Percentiles rank a stretch among this genome's conserved stretches.
phyloP scores from a whole-genome alignment of 2,888 invertebrate species.

The Acronicta aceris region DNA sequence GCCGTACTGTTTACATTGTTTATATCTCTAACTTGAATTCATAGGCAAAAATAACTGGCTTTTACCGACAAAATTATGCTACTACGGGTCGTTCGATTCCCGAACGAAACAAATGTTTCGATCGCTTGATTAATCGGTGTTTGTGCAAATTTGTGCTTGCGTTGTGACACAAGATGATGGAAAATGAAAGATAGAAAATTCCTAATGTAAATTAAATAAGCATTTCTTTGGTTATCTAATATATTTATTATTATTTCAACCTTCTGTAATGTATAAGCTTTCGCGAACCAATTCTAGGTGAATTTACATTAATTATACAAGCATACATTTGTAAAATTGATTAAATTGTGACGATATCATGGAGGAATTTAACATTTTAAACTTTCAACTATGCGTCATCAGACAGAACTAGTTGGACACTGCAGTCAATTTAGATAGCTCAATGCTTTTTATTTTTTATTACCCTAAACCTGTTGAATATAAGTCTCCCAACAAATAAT shows the following conservation, averaged over 20 bases:
- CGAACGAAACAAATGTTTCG: too few species aligned
- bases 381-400: conserved; percentile 42
- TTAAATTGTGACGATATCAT: conserved; percentile 34
- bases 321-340: conserved; percentile 12
- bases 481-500: not conserved
- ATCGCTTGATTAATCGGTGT: too few species aligned
- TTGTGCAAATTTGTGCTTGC: too few species aligned
- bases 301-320: conserved; percentile 2
- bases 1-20: conserved; percentile 26
- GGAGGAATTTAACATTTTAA: conserved; percentile 41
- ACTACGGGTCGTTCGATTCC: too few species aligned
- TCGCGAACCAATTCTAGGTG: not conserved
- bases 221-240: too few species aligned
- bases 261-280: not conserved
- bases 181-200: too few species aligned
- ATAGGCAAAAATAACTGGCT: too few species aligned
- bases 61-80: too few species aligned
- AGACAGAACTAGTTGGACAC: conserved; percentile 4
- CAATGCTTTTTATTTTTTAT: conserved; percentile 17
- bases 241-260: too few species aligned
- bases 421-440: conserved; percentile 11
- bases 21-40: conserved; percentile 18
- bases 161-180: too few species aligned
- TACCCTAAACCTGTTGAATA: conserved; percentile 26
- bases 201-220: too few species aligned